phyloP scores from a whole-genome alignment of 2,113 vertebrate species.

The Lampris incognitus region DNA sequence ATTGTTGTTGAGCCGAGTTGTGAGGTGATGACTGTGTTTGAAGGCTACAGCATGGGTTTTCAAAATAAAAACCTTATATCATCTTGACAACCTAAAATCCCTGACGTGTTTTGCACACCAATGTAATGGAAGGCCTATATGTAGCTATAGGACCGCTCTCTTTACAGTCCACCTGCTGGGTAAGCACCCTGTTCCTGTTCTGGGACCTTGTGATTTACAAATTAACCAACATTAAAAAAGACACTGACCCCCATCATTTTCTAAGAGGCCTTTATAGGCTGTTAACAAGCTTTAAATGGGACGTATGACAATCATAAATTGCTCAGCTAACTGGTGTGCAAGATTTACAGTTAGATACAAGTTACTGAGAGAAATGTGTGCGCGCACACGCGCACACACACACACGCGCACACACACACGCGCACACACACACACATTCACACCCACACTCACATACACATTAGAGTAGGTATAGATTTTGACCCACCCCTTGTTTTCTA shows the following conservation, averaged over 20 bases:
- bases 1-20: too few relatives aligned
- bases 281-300: conserved; percentile 33
- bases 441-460: not conserved
- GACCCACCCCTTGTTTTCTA: conserved; percentile 19
- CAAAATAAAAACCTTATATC: too few relatives aligned
- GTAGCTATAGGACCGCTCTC: too few relatives aligned
- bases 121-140: too few relatives aligned
- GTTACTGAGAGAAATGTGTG: conserved; percentile 27
- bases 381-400: not conserved
- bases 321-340: conserved; percentile 14
- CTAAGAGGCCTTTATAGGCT: conserved; percentile 49
- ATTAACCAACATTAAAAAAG: conserved; percentile 7
- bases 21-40: too few relatives aligned
- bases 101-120: too few relatives aligned
- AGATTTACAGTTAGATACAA: conserved; percentile 6
- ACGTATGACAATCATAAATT: conserved; percentile 24
- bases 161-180: too few relatives aligned
- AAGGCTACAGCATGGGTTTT: too few relatives aligned
- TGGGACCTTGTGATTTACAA: too few relatives aligned
- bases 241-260: conserved; percentile 51
- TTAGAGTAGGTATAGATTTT: conserved; percentile 10
- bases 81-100: too few relatives aligned
- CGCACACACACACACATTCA: not conserved
- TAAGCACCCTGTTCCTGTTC: too few relatives aligned
- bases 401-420: not conserved